Percentiles rank a stretch among this genome's conserved stretches.
These are phyloP conservation scores for Drosophila formosana DNA, from an alignment of 2,888 invertebrate species.

Conservation along the genomic window DNA sequence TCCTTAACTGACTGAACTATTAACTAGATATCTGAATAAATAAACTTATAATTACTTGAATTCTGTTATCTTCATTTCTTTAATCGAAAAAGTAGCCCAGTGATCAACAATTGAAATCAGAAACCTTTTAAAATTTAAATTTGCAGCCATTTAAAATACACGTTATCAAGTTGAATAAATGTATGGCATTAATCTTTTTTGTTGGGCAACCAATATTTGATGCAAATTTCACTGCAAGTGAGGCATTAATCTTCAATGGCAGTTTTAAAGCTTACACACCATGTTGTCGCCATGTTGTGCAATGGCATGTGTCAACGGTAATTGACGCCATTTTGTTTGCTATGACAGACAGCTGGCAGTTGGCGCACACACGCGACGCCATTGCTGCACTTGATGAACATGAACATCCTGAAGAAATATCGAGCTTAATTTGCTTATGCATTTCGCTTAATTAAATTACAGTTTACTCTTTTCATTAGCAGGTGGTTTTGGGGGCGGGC, in stretches of 20 bases:
- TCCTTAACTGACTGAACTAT: no score
- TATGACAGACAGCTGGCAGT: neutral
- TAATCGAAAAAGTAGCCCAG: neutral
- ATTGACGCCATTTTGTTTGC: slow-evolving; percentile 18
- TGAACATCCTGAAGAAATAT: slow-evolving; percentile 44
- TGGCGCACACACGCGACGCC: slow-evolving; percentile 7
- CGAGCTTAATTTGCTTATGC: slow-evolving; percentile 65
- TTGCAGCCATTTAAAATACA: neutral
- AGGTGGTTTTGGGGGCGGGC: neutral
- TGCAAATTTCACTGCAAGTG: slow-evolving; percentile 20
- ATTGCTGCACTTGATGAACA: slow-evolving; percentile 46
- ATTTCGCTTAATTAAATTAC: slow-evolving; percentile 74
- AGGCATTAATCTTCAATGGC: slow-evolving; percentile 10
- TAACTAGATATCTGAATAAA: no score
- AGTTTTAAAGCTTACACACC: slow-evolving; percentile 32
- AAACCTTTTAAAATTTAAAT: neutral
- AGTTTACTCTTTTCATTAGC: slow-evolving; percentile 58
- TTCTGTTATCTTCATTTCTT: no score
- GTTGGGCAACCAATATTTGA: slow-evolving; percentile 19
- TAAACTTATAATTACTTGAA: no score
- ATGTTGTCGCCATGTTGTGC: slow-evolving; percentile 30
- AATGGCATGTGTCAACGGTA: slow-evolving; percentile 21
- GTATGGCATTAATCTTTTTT: slow-evolving; percentile 1
- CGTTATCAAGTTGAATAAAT: slow-evolving; percentile 2
- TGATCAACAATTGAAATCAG: neutral